Percentiles rank a stretch among this genome's conserved stretches.
Conservation (phyloP, 2,797 vertebrate genomes). For the Micrastur ruficollis region DNA sequence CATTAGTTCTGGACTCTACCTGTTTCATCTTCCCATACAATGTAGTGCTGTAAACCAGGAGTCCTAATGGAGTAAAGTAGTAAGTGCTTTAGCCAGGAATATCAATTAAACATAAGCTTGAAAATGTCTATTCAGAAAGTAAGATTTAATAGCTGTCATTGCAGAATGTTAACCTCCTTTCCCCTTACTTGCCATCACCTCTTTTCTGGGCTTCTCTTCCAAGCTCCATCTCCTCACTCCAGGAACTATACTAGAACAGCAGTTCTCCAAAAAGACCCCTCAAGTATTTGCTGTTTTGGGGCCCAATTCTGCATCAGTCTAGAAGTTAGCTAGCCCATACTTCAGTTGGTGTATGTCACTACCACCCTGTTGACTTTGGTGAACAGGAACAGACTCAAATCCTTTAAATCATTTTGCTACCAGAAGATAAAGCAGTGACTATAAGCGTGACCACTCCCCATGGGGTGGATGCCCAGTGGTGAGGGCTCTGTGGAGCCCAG, state of each 20-base stretch:
- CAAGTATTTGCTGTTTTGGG: not conserved
- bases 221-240: not conserved
- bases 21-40: not conserved
- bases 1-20: not conserved
- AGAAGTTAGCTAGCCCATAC: not conserved
- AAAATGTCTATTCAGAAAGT: constrained; percentile 1
- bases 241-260: not conserved
- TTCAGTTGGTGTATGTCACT: not conserved
- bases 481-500: not conserved
- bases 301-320: not conserved
- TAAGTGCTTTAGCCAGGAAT: constrained; percentile 2
- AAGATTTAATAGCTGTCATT: constrained; percentile 21
- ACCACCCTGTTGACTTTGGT: not conserved
- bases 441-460: accelerated
- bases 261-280: not conserved
- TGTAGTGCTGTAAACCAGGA: not conserved
- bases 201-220: not conserved
- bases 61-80: not conserved
- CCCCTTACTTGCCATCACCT: not conserved
- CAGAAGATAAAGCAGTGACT: not conserved
- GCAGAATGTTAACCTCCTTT: not conserved
- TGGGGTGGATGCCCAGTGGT: not conserved
- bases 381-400: not conserved
- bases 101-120: constrained; percentile 42
- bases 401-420: not conserved